A percentile compares a stretch with the other conserved stretches of the same genome.
Evolutionary conservation across 2,113 vertebrate genomes (phyloP).

Genomic region (Notothenia coriiceps): DNA sequence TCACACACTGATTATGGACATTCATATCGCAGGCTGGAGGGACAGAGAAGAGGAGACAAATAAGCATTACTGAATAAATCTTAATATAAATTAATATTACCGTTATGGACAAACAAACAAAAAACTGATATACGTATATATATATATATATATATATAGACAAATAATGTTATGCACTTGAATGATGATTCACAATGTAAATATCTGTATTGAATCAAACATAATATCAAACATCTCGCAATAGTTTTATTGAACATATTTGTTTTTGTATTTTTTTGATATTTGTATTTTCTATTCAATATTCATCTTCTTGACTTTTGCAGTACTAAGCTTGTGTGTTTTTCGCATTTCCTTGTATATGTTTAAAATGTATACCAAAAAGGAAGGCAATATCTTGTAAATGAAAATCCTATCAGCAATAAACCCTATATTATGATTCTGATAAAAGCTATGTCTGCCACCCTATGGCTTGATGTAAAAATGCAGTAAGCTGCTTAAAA

Average conservation of each 20-base stretch:
- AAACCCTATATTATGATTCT: too few relatives aligned
- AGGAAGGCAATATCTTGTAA: too few relatives aligned
- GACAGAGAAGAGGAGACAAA: slow-evolving; percentile 27
- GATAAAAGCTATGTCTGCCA: not conserved
- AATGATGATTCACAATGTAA: not conserved
- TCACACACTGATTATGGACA: slow-evolving; percentile 95
- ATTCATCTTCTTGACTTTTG: too few relatives aligned
- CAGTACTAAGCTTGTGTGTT: too few relatives aligned
- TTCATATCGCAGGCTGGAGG: slow-evolving; percentile 96
- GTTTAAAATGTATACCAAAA: too few relatives aligned
- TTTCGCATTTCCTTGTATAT: too few relatives aligned
- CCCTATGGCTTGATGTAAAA: slow-evolving; percentile 6
- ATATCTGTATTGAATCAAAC: not conserved
- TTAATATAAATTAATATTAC: not conserved
- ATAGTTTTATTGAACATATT: too few relatives aligned
- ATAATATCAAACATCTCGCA: not conserved
- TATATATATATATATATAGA: too few relatives aligned
- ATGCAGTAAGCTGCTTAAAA: slow-evolving; percentile 13
- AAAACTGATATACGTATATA: not conserved
- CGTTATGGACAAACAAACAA: not conserved
- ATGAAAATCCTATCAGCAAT: too few relatives aligned
- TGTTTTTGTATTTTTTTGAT: too few relatives aligned
- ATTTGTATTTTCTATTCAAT: too few relatives aligned
- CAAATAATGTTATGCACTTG: not conserved
- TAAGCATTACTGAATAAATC: not conserved